Conservation (phyloP, 1,140 invertebrate species). For the Hylyphantes graminicola region DNA sequence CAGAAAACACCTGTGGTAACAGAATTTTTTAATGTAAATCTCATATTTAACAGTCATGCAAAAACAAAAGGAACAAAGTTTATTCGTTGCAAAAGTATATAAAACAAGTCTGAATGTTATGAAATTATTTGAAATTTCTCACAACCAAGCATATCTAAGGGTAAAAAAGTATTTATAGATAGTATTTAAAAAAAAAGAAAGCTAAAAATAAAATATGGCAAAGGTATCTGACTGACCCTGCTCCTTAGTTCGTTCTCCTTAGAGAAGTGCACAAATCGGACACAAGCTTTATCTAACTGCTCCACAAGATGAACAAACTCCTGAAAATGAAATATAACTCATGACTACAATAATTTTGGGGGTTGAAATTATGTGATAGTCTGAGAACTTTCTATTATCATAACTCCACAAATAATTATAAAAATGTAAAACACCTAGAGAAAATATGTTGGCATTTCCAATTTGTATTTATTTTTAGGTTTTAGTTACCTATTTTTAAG, state of each 20-base stretch:
- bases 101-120: no score
- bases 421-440: background rate
- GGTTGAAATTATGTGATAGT: background rate
- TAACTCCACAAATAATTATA: background rate
- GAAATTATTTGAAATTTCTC: no score
- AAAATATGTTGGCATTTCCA: background rate
- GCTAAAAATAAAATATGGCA: background rate
- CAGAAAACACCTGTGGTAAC: slow-evolving; percentile 81
- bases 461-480: background rate
- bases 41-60: no score
- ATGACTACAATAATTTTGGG: background rate
- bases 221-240: slow-evolving; percentile 70
- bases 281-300: slow-evolving; percentile 91
- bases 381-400: no score
- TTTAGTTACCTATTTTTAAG: background rate
- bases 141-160: no score
- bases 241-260: slow-evolving; percentile 97
- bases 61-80: no score
- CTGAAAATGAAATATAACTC: slow-evolving; percentile 60
- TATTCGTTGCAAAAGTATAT: no score
- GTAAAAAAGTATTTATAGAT: no score
- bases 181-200: background rate
- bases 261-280: slow-evolving; percentile 97
- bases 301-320: slow-evolving; percentile 89
- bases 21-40: no score